A percentile compares a stretch with the other conserved stretches of the same genome.
Conservation (phyloP, 2,888 invertebrate species). For the Cetonia aurata region DNA sequence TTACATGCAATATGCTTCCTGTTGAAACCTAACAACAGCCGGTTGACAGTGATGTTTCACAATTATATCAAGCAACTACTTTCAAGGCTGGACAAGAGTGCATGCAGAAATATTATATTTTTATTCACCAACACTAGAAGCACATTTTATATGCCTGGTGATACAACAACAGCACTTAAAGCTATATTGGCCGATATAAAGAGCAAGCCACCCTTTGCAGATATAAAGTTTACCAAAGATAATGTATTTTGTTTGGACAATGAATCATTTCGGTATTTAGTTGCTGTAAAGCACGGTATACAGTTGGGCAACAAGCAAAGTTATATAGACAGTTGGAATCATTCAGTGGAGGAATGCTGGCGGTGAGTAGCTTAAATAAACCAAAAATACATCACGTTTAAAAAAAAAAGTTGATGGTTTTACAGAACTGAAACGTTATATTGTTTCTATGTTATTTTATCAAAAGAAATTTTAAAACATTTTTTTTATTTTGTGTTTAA, state of each 20-base stretch:
- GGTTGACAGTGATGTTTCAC: conserved; percentile 58
- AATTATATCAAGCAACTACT: conserved; percentile 61
- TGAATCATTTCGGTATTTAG: conserved; percentile 60
- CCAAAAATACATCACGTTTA: not conserved
- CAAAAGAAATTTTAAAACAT: no score
- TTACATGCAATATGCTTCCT: conserved; percentile 61
- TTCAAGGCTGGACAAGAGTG: conserved; percentile 60
- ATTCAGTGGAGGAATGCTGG: conserved; percentile 49
- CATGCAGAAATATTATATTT: conserved; percentile 60
- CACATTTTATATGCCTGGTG: conserved; percentile 58
- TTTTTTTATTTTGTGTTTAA: no score
- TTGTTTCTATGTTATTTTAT: no score
- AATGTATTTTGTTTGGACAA: conserved; percentile 63
- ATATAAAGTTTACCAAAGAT: conserved; percentile 53
- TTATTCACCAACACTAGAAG: conserved; percentile 60
- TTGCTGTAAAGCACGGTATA: conserved; percentile 55
- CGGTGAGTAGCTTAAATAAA: conserved; percentile 29
- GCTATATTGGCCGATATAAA: conserved; percentile 54
- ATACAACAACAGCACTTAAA: conserved; percentile 56
- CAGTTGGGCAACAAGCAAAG: conserved; percentile 45
- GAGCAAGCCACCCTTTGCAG: conserved; percentile 53
- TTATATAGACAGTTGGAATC: conserved; percentile 54
- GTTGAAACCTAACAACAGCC: conserved; percentile 57
- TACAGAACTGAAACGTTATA: no score
- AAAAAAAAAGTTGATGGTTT: no score